Conservation (phyloP, 2,888 invertebrate species). For the Lithodes maja region DNA sequence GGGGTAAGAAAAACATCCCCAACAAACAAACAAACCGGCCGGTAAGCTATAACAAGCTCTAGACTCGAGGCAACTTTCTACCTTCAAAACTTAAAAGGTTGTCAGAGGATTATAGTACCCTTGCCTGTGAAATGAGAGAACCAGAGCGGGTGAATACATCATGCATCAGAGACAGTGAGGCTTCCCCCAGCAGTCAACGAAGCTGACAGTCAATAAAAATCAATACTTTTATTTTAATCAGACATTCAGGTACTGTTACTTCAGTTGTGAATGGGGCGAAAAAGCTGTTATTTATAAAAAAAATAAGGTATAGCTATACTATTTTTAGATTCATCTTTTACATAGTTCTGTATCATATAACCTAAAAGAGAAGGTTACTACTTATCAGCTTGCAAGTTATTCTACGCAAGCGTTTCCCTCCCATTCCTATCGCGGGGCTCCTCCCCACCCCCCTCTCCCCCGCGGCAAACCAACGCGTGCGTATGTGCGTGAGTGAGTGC, state of each 20-base stretch:
- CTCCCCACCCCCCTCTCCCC: constrained; percentile 5
- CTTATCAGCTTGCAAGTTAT: constrained; percentile 3
- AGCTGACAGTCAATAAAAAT: constrained; percentile 13
- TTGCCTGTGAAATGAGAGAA: too few species aligned
- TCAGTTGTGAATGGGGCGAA: neutral
- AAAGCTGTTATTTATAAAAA: too few species aligned
- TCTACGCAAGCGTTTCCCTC: constrained; percentile 24
- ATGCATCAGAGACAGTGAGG: neutral
- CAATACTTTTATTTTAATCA: constrained; percentile 15
- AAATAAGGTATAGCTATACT: too few species aligned
- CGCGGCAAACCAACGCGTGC: neutral
- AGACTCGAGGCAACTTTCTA: too few species aligned
- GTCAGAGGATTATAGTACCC: too few species aligned
- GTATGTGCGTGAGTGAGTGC: constrained; percentile 19
- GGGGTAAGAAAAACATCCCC: too few species aligned
- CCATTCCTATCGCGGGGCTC: neutral
- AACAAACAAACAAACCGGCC: too few species aligned
- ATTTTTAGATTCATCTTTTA: too few species aligned
- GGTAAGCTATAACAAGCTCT: too few species aligned
- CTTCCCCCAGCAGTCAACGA: neutral
- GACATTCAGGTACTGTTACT: neutral
- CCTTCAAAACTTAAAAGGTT: too few species aligned
- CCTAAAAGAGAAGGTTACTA: neutral
- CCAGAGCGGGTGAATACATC: neutral
- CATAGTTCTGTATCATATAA: neutral